Base-by-base conservation (phyloP, 2,797 vertebrate species). In the Nasua narica region DNA sequence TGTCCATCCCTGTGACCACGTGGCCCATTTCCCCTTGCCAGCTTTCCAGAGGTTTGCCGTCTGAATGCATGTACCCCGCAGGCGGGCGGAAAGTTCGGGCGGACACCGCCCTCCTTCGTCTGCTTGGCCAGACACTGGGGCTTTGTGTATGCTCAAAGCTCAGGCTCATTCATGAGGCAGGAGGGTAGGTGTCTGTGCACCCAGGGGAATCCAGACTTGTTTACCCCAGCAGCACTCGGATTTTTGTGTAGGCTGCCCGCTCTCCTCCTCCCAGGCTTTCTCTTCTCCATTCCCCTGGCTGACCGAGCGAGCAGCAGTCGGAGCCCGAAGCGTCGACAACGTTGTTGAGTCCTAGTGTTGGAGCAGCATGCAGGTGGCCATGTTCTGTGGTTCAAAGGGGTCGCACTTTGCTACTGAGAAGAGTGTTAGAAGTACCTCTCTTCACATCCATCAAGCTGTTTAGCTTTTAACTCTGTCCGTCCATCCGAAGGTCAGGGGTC, bases 161-260 rank as follows among this genome's bases (percentile, higher is more conserved):
- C 40, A 35, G 83, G 85, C 60, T 48, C 25, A 2, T 83, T 92
- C 56, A 7, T 19, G 58, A 84, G 74, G 88, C 85, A 82, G 70
- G 9, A 1, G 86, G 58, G 95, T 78, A 65, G 90, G 97, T 93
- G 70, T 94, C 27, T 1, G 0, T 32, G n/a, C 54, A 13, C 87
- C 92, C 46, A 1, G 74, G 89, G 52, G 86, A 83, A 69, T 91
- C 86, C 86, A 72, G 32, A 48, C 91, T 79, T 43, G 88, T 79
- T 90, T 50, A 83, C 52, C 35, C 32, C 50, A 21, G 84, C 43
- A 40, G 79, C 48, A 1, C 40, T 82, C 4, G 21, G 88, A 95
- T 95, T 90, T 92, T 83, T 93, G 91, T 93, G 91, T 74, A 35
- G 95, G 96, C 54, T 56, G 40, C 62, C 88, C 27, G 21, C 77